These are phyloP conservation scores for Gallinago jamesoni DNA, from an alignment of 2,113 vertebrate genomes.

Conservation along the genomic window DNA sequence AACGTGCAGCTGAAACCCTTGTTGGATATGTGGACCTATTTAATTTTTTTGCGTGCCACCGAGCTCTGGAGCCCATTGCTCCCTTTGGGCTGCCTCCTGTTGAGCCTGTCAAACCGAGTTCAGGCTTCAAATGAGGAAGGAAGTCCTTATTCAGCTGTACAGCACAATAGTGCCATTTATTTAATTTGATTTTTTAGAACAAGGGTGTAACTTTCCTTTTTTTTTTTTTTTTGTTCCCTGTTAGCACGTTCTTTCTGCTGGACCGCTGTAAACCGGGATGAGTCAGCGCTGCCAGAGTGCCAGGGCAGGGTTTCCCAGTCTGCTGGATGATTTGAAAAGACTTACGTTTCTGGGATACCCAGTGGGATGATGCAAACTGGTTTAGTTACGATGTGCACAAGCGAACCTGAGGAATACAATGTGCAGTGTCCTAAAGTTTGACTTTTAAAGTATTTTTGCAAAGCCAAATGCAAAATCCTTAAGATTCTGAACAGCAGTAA, in stretches of 20 bases:
- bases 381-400: background rate
- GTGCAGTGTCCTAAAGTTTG: background rate
- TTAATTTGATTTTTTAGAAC: background rate
- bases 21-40: fast-evolving
- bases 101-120: background rate
- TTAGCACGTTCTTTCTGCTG: background rate
- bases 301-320: background rate
- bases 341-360: background rate
- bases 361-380: background rate
- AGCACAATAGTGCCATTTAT: background rate
- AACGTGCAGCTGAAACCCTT: fast-evolving
- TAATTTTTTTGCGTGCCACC: fast-evolving
- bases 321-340: background rate
- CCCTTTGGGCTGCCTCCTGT: background rate
- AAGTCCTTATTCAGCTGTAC: background rate
- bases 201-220: background rate
- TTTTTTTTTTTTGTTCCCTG: background rate
- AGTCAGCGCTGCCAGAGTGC: background rate
- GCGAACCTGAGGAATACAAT: background rate
- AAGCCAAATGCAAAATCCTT: background rate
- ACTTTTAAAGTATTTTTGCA: background rate
- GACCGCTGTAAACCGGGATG: fast-evolving
- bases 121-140: background rate
- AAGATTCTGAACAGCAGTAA: background rate
- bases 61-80: background rate